Evolutionary conservation across 1,140 invertebrate species (phyloP).

Genomic region (Thaumetopoea pityocampa): DNA sequence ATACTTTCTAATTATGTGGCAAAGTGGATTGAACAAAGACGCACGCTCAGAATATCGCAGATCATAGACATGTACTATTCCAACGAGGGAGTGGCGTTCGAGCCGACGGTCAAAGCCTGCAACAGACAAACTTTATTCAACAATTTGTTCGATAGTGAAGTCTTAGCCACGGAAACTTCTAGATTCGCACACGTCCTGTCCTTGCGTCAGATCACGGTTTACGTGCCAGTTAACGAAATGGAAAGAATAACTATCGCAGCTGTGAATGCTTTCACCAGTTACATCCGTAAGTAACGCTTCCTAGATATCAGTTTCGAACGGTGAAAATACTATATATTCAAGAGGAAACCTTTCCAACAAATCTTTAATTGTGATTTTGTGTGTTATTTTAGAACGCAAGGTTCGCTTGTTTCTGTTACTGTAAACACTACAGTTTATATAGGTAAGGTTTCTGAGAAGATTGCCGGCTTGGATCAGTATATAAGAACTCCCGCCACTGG

Average conservation of each 20-base stretch:
- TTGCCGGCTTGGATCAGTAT: too few species aligned
- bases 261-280: conserved; percentile 56
- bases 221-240: conserved; percentile 57
- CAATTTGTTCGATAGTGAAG: conserved; percentile 49
- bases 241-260: conserved; percentile 55
- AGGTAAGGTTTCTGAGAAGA: too few species aligned
- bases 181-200: conserved; percentile 62
- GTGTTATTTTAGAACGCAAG: neutral
- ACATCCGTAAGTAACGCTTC: conserved; percentile 69
- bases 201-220: conserved; percentile 59
- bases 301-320: too few species aligned
- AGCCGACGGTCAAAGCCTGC: conserved; percentile 76
- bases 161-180: conserved; percentile 55
- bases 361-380: neutral
- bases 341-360: neutral
- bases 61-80: conserved; percentile 84
- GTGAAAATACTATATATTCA: neutral
- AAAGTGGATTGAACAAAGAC: conserved; percentile 68
- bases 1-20: conserved; percentile 77
- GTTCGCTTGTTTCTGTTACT: neutral
- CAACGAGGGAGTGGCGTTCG: conserved; percentile 76
- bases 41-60: conserved; percentile 78
- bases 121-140: conserved; percentile 73
- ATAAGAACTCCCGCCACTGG: too few species aligned
- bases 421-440: neutral